Evolutionary conservation across 2,888 invertebrate species (phyloP).

Genomic region (Acronicta alni): DNA sequence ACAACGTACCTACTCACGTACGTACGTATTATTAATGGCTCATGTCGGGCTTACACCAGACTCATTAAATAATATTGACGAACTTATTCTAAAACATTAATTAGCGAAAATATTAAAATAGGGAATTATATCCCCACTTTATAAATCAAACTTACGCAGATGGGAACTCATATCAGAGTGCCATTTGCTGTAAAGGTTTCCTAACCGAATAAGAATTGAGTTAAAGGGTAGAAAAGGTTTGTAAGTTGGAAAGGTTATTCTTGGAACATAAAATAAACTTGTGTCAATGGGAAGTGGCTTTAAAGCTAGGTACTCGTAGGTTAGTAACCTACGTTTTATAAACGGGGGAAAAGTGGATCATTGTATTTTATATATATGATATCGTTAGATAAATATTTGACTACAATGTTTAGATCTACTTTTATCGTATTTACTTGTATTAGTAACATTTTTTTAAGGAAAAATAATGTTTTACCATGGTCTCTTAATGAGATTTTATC

Average conservation of each 20-base stretch:
- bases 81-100: too few relatives aligned
- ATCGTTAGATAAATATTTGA: constrained; percentile 12
- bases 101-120: too few relatives aligned
- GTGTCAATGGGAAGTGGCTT: constrained; percentile 67
- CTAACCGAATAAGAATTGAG: not conserved
- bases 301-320: constrained; percentile 39
- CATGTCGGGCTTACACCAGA: too few relatives aligned
- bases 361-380: constrained; percentile 6
- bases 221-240: constrained; percentile 8
- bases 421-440: constrained; percentile 22
- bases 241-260: not conserved
- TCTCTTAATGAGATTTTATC: constrained; percentile 3
- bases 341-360: not conserved
- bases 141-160: not conserved
- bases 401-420: constrained; percentile 9
- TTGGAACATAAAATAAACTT: constrained; percentile 36
- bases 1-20: not conserved
- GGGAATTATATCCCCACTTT: too few relatives aligned
- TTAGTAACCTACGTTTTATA: constrained; percentile 1
- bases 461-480: not conserved
- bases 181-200: not conserved
- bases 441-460: constrained; percentile 3
- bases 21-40: too few relatives aligned
- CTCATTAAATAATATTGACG: too few relatives aligned
- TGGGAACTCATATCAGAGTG: not conserved